Evolutionary conservation across 2,113 vertebrate species (phyloP).

Genomic region (Oophaga pumilio): DNA sequence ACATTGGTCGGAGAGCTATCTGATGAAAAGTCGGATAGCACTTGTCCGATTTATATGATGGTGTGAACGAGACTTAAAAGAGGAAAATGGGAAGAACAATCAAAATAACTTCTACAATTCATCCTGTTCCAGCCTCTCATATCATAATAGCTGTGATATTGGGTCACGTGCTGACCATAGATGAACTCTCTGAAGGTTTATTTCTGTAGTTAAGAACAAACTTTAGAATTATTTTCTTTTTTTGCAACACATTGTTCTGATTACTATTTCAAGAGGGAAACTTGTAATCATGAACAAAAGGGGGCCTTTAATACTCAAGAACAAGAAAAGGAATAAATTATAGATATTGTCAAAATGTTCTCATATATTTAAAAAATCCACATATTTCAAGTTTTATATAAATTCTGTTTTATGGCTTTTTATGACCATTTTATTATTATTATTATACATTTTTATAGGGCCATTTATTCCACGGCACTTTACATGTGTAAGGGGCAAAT

Average conservation of each 20-base stretch:
- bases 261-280: neutral
- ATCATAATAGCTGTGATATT: neutral
- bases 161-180: neutral
- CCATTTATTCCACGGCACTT: too few species aligned
- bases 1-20: too few species aligned
- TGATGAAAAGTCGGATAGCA: too few species aligned
- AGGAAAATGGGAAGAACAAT: neutral
- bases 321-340: neutral
- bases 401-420: neutral
- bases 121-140: neutral
- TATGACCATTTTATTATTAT: too few species aligned
- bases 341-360: neutral
- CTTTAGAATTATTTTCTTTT: conserved; percentile 9
- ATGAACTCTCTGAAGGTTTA: neutral
- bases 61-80: too few species aligned
- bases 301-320: neutral
- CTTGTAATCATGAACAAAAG: neutral
- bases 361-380: neutral
- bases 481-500: too few species aligned
- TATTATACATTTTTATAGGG: neutral
- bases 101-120: neutral
- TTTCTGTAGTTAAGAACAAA: neutral
- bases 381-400: neutral
- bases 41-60: too few species aligned
- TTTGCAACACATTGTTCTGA: neutral